Evolutionary conservation across 2,113 vertebrate genomes (phyloP).

Genomic region (Plecotus auritus): DNA sequence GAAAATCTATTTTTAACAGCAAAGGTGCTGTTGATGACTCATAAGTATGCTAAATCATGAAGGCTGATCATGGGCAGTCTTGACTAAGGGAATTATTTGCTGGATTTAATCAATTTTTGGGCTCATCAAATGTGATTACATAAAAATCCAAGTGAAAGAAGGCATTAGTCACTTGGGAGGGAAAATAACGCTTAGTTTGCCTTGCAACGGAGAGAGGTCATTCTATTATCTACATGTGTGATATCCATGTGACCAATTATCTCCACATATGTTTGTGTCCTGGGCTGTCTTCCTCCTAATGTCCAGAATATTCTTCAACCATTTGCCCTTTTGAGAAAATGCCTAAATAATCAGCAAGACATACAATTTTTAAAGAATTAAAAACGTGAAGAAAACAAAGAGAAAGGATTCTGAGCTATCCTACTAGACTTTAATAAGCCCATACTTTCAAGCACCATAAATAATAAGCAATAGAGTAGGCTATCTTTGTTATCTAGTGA

Average conservation of each 20-base stretch:
- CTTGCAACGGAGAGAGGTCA: neutral
- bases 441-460: neutral
- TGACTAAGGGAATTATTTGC: conserved; percentile 14
- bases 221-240: neutral
- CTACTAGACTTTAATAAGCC: neutral
- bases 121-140: conserved; percentile 39
- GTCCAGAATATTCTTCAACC: neutral
- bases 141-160: conserved; percentile 39
- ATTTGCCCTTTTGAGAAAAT: neutral
- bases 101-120: conserved; percentile 48
- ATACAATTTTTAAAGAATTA: neutral
- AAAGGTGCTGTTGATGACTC: conserved; percentile 30
- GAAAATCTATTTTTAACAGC: conserved; percentile 18
- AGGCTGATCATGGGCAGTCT: neutral
- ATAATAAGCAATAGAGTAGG: neutral
- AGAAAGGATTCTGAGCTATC: neutral
- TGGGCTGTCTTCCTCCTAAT: neutral
- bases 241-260: neutral
- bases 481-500: neutral
- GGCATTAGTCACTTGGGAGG: neutral
- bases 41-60: neutral
- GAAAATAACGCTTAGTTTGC: neutral
- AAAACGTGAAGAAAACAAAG: neutral
- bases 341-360: neutral
- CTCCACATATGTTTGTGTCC: neutral